Base-by-base conservation (phyloP, 1,140 invertebrate species). In the Temnothorax curvispinosus region DNA sequence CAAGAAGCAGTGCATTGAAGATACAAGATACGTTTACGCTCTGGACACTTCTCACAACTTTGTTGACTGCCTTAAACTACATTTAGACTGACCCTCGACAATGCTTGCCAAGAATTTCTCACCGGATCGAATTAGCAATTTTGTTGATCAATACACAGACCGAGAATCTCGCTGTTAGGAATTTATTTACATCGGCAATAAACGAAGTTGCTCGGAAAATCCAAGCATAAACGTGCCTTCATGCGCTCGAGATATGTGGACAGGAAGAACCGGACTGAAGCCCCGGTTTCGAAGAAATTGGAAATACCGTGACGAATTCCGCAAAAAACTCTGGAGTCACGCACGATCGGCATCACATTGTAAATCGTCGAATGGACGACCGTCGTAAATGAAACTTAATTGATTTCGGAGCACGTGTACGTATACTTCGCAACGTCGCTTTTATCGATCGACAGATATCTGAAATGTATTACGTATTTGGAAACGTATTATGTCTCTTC, bases 301-400 rank as follows among this genome's bases (percentile, higher is more conserved):
- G 47, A 50, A 58, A 64, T 32, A 84, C n/a, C 27, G 32, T 52
- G 44, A 60, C 50, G 7, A 65, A 86, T 35, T 52, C 11, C 3
- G n/a, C 11, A 44, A 71, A 85, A 85, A 64, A 85, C n/a, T 18
- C 27, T 11, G 13, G 9, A 85, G 72, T 85, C 72, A 85, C 47
- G 56, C 74, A 58, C 13, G 60, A 74, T 58, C 41, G 54, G n/a
- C 65, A 8, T 62, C 44, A 54, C 81, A 77, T 85, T 85, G 65
- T 38, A 80, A 78, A n/a, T 54, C 18, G 65, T 35, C 47, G 35
- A 67, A 50, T 47, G 54, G 32, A 15, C 35, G n/a, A 5, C 2
- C 32, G 13, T 21, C 6, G n/a, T 44, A 44, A 81, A 32, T 41
- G 38, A 65, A 58, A 72, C 52, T 82, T 82, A 72, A 64, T 78